Percentiles rank a stretch among this genome's conserved stretches.
Evolutionary conservation across 1,140 invertebrate genomes (phyloP).

Genomic region (Eufriesea mexicana): DNA sequence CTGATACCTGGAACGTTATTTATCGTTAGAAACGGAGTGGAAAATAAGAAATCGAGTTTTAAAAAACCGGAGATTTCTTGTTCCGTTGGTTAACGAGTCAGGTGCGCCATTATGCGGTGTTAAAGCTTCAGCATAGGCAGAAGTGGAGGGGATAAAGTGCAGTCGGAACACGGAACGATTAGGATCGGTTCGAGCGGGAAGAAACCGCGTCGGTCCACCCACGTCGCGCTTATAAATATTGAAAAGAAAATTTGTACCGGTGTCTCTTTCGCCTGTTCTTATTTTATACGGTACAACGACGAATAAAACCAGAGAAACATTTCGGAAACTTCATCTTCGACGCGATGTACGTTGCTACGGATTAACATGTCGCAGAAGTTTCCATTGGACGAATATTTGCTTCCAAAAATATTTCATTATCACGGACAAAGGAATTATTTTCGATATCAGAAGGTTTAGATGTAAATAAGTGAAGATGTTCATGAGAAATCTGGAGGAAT

Average conservation of each 20-base stretch:
- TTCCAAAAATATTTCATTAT: too few species aligned
- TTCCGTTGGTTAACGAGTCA: constrained; percentile 23
- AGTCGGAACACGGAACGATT: constrained; percentile 34
- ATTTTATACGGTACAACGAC: background rate
- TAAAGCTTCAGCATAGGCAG: background rate
- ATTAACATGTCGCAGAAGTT: background rate
- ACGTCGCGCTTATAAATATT: constrained; percentile 50
- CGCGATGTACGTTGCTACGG: background rate
- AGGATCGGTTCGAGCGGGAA: constrained; percentile 25
- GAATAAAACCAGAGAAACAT: background rate
- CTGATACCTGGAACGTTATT: too few species aligned
- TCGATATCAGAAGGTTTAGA: too few species aligned
- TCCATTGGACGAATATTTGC: too few species aligned
- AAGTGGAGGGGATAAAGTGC: constrained; percentile 13
- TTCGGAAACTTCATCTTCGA: background rate
- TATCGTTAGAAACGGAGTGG: background rate
- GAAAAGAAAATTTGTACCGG: constrained; percentile 31
- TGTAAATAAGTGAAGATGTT: too few species aligned
- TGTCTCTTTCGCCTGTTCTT: background rate
- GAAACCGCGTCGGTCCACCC: constrained; percentile 29
- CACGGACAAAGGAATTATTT: too few species aligned
- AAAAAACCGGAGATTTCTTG: constrained; percentile 4
- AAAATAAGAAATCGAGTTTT: background rate
- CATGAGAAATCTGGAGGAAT: too few species aligned
- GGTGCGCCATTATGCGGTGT: constrained; percentile 21